phyloP scores from a whole-genome alignment of 2,113 vertebrate species.

The Jacana jacana region DNA sequence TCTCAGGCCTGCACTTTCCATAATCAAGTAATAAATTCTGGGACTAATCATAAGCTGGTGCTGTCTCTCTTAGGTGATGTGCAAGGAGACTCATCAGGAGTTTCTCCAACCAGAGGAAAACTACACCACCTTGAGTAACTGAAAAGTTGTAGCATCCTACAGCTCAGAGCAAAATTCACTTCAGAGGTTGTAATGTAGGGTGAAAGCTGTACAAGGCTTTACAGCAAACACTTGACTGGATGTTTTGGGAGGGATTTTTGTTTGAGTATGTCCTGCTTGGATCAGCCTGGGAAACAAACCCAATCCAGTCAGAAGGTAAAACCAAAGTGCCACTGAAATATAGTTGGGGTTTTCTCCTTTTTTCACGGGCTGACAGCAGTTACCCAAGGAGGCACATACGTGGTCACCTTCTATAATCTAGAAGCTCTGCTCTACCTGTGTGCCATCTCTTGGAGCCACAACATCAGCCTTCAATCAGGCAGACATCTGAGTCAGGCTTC shows the following conservation, averaged over 20 bases:
- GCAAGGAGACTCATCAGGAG: conserved; percentile 4
- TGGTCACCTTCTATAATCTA: neutral
- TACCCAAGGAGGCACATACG: neutral
- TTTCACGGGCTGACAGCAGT: neutral
- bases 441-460: neutral
- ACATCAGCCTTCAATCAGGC: neutral
- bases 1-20: conserved; percentile 55
- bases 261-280: neutral
- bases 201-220: neutral
- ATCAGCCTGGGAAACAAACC: neutral
- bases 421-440: neutral
- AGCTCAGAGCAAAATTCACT: neutral
- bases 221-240: neutral
- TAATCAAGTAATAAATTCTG: conserved; percentile 74
- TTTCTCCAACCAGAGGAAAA: conserved; percentile 26
- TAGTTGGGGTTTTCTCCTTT: neutral
- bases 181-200: neutral
- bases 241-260: neutral
- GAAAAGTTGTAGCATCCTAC: neutral
- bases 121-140: neutral
- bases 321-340: neutral
- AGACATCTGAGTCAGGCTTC: neutral
- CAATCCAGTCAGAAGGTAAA: neutral
- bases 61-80: neutral
- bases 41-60: conserved; percentile 25